Conservation (phyloP, 2,113 vertebrate species). For the Pogona vitticeps region DNA sequence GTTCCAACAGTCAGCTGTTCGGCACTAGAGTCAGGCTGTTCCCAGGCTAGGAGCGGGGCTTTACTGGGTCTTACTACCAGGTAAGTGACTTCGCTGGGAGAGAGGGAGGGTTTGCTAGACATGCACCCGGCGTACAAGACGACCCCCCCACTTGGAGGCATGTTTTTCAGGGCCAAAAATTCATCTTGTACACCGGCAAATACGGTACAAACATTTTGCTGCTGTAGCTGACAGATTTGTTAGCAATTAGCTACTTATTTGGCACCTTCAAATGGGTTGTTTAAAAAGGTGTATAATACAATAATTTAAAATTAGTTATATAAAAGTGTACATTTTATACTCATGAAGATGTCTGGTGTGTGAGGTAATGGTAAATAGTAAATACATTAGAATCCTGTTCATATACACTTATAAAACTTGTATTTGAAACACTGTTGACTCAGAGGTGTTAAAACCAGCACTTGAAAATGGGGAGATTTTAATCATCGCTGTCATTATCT, state of each 20-base stretch:
- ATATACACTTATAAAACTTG: not conserved
- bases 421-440: not conserved
- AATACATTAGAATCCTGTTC: not conserved
- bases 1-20: too few relatives aligned
- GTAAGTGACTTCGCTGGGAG: too few relatives aligned
- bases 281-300: slow-evolving; percentile 48
- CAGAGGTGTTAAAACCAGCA: not conserved
- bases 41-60: too few relatives aligned
- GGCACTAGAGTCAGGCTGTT: too few relatives aligned
- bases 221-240: slow-evolving; percentile 67
- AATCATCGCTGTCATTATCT: too few relatives aligned
- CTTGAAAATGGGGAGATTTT: not conserved
- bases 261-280: slow-evolving; percentile 54
- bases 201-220: slow-evolving; percentile 70
- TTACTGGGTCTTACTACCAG: too few relatives aligned
- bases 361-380: not conserved
- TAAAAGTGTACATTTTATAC: slow-evolving; percentile 16
- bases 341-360: not conserved
- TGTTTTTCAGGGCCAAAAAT: too few relatives aligned
- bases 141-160: too few relatives aligned
- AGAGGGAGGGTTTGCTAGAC: too few relatives aligned
- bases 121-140: too few relatives aligned
- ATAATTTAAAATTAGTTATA: slow-evolving; percentile 49
- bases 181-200: too few relatives aligned
- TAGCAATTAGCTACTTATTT: slow-evolving; percentile 65